phyloP scores from a whole-genome alignment of 1,140 invertebrate genomes.

The Drosophila ogumai region DNA sequence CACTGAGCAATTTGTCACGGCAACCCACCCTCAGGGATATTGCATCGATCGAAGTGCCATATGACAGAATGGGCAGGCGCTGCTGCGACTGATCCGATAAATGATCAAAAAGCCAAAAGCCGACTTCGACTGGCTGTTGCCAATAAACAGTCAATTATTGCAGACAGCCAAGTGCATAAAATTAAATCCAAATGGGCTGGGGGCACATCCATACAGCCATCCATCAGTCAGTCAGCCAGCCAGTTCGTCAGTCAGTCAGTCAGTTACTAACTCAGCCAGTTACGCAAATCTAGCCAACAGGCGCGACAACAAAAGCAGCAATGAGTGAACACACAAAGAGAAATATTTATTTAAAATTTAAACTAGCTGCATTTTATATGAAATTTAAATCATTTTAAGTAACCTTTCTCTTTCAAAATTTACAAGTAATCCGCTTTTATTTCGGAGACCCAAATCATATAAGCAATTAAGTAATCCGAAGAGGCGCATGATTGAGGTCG shows the following conservation, averaged over 20 bases:
- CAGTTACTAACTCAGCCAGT: conserved; percentile 35
- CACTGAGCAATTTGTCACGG: conserved; percentile 74
- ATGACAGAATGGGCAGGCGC: conserved; percentile 63
- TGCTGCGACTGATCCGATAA: conserved; percentile 56
- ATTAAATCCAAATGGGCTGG: conserved; percentile 63
- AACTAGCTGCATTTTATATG: background rate
- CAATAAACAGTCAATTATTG: conserved; percentile 81
- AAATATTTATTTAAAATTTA: conserved; percentile 4
- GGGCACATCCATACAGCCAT: conserved; percentile 55
- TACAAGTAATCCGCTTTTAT: background rate
- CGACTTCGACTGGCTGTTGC: conserved; percentile 62
- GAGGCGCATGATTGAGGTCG: conserved; percentile 12
- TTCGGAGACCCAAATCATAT: background rate
- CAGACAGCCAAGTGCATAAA: conserved; percentile 69
- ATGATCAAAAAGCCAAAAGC: conserved; percentile 75
- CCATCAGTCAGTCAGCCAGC: conserved; percentile 32
- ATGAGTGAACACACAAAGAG: conserved; percentile 23
- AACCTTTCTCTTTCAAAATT: background rate
- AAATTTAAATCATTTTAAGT: background rate
- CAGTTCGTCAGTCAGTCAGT: conserved; percentile 33
- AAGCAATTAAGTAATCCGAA: conserved; percentile 12
- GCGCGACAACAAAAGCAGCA: conserved; percentile 30
- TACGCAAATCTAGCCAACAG: conserved; percentile 76
- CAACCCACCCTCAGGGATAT: conserved; percentile 59
- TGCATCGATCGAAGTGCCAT: conserved; percentile 29